Conservation (phyloP, 1,140 invertebrate genomes). For the Magallana ariakensis region DNA sequence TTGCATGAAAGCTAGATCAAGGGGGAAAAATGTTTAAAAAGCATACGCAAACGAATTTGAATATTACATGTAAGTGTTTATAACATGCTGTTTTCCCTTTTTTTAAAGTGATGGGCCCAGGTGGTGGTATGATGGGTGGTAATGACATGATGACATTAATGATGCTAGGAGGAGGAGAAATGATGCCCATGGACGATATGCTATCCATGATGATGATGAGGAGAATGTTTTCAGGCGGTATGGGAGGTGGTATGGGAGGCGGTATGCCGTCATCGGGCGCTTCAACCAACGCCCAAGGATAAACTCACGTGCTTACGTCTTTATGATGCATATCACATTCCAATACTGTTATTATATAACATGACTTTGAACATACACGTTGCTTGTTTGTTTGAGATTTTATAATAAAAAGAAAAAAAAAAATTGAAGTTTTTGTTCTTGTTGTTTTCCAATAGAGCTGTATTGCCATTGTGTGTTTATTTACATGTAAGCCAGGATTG, state of each 20-base stretch:
- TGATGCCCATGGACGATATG: not conserved
- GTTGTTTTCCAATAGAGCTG: too few species aligned
- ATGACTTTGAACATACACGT: too few species aligned
- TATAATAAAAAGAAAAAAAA: too few species aligned
- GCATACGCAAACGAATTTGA: too few species aligned
- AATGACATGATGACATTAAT: not conserved
- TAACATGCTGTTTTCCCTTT: not conserved
- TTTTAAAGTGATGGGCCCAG: constrained; percentile 1
- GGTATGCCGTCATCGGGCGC: not conserved
- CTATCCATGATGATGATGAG: constrained; percentile 6
- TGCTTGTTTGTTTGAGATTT: too few species aligned
- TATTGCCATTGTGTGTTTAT: too few species aligned
- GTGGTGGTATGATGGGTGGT: not conserved
- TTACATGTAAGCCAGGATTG: too few species aligned
- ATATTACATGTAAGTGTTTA: not conserved
- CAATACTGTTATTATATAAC: too few species aligned
- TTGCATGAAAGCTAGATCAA: too few species aligned
- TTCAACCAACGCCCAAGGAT: not conserved
- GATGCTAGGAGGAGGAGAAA: constrained; percentile 6
- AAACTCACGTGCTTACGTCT: not conserved
- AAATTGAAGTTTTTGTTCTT: too few species aligned
- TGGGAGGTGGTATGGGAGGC: not conserved
- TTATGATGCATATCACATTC: too few species aligned
- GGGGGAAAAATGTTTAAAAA: too few species aligned
- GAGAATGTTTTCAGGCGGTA: not conserved